Base-by-base conservation (phyloP, 2,113 vertebrate species). In the Epinephelus fuscoguttatus region DNA sequence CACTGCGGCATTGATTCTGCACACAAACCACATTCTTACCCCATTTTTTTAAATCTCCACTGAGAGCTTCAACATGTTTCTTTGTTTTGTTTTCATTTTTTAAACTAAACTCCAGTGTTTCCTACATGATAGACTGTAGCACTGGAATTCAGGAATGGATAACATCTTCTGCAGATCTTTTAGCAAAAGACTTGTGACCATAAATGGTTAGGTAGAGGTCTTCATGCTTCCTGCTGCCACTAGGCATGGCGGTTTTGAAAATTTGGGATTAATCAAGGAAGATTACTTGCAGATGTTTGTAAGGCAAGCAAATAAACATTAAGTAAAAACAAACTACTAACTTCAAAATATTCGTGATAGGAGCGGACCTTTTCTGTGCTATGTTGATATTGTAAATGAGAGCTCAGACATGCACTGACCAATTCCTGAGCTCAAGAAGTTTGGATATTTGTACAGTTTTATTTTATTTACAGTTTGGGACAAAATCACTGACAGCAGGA, bases 241-340 rank as follows among this genome's bases (percentile, higher is more conserved):
- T 80, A 27, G 79, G 15, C 81, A 61, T 2, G n/a, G 71, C 21
- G 75, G 69, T 76, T 83, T 62, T 61, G 52, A 66, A 80, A 78
- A 84, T 80, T 91, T 87, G 81, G 89, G 64, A 84, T 89, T 89
- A 93, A 93, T 93, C 83, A 88, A 47, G 5, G 56, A 27, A n/a
- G 64, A 93, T 89, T 66, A 68, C 71, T 84, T 45, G 56, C 91
- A 91, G 87, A 90, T 89, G 91, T 84, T 55, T 53, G 45, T n/a
- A 66, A 66, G 72, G 53, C 14, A 21, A 53, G 79, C 14, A 18
- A 68, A 83, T 75, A 82, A 78, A 80, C 72, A 74, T 81, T 37
- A 45, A 13, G 85, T 81, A 52, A 78, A 84, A 70, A 69, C 19
- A 76, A 78, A 64, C 57, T n/a, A 64, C 14, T 64, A n/a, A 57